Evolutionary conservation across 64 coral and sea anemone species (phyloP).

Genomic region (Orbicella faveolata): DNA sequence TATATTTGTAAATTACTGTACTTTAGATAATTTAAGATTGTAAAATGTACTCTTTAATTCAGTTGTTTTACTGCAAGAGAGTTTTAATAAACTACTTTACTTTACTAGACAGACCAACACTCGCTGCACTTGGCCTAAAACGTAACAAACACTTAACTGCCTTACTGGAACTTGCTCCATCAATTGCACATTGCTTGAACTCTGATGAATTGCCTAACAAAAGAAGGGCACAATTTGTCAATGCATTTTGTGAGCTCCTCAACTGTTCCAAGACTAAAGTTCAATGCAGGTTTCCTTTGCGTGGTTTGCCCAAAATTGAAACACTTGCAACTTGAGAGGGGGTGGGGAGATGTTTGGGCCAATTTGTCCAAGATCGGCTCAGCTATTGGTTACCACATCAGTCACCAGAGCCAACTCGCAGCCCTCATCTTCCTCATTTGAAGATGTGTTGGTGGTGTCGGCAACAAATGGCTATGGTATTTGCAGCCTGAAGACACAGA

Average conservation of each 20-base stretch:
- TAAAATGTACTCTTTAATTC: no score
- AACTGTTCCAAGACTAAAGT: background rate
- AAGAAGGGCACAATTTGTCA: background rate
- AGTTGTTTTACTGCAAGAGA: no score
- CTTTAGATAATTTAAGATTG: no score
- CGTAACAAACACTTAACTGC: background rate
- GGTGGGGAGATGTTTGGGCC: background rate
- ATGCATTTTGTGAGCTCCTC: background rate
- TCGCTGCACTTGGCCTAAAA: background rate
- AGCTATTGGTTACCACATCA: background rate
- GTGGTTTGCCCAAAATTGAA: background rate
- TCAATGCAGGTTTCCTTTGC: background rate
- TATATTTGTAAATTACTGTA: no score
- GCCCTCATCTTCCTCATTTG: background rate
- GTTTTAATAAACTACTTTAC: no score
- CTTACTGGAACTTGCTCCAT: background rate
- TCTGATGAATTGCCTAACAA: constrained; percentile 5
- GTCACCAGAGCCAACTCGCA: background rate
- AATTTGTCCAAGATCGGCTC: constrained; percentile 1
- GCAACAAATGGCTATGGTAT: background rate
- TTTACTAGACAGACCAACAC: background rate
- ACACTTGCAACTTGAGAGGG: constrained; percentile 20
- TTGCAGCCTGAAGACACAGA: background rate
- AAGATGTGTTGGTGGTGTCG: background rate
- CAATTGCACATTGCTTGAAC: background rate